A percentile compares a stretch with the other conserved stretches of the same genome.
These are phyloP conservation scores for Halichondria panicea DNA, from an alignment of 37 sponge, comb jelly and placozoan species.

Conservation along the genomic window DNA sequence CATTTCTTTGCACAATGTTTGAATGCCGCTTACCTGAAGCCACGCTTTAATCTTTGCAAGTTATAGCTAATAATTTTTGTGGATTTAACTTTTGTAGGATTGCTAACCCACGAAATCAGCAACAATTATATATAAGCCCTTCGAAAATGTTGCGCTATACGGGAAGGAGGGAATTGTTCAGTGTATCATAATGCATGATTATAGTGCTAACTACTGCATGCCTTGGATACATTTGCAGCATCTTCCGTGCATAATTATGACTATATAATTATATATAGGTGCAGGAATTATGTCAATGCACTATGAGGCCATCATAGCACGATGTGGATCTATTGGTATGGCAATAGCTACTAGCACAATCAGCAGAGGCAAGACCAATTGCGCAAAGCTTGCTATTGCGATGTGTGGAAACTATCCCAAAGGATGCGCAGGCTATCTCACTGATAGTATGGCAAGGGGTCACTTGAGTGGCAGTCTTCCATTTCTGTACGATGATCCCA, in stretches of 20 bases:
- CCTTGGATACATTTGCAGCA: too few relatives aligned
- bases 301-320: neutral
- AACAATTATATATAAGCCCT: too few relatives aligned
- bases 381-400: conserved; percentile 22
- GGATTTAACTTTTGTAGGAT: too few relatives aligned
- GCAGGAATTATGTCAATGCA: conserved; percentile 18
- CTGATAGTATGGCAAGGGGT: conserved; percentile 7
- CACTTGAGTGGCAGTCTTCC: conserved; percentile 15
- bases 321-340: conserved; percentile 11
- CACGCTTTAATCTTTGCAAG: too few relatives aligned
- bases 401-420: conserved; percentile 19
- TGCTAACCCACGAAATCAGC: too few relatives aligned
- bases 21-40: too few relatives aligned
- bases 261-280: conserved; percentile 8
- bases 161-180: too few relatives aligned
- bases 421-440: conserved; percentile 8
- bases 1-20: too few relatives aligned
- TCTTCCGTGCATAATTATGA: neutral
- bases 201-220: too few relatives aligned
- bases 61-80: too few relatives aligned
- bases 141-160: too few relatives aligned
- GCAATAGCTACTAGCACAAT: conserved; percentile 6
- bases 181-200: too few relatives aligned
- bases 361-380: conserved; percentile 39
- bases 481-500: conserved; percentile 34